phyloP scores from a whole-genome alignment of 2,113 vertebrate genomes.

The Corythornis madagascariensis region DNA sequence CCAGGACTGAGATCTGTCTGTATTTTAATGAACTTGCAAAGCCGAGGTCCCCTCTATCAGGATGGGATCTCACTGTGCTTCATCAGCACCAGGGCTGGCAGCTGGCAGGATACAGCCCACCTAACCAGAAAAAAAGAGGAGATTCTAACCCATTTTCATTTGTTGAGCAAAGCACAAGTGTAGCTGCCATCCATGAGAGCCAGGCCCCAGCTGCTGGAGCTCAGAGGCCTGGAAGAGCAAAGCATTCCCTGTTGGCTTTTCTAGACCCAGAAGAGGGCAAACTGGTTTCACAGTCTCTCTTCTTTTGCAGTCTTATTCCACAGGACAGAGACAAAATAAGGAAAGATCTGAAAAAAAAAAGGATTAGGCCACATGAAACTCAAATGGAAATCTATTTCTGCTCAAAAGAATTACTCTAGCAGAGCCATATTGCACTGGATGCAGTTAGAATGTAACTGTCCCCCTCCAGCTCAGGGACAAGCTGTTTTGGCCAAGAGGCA shows the following conservation, averaged over 20 bases:
- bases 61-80: neutral
- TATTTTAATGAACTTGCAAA: neutral
- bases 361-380: neutral
- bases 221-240: neutral
- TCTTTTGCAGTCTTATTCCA: neutral
- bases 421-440: neutral
- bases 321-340: neutral
- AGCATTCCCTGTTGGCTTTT: neutral
- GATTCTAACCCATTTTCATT: neutral
- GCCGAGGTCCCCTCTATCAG: neutral
- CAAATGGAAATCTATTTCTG: neutral
- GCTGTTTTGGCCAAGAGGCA: neutral
- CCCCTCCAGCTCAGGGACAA: neutral
- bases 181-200: neutral
- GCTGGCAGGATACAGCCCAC: neutral
- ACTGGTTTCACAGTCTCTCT: neutral
- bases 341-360: neutral
- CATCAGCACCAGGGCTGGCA: neutral
- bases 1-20: neutral
- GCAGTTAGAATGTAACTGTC: neutral
- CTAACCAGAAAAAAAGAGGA: neutral
- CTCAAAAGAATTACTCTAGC: neutral
- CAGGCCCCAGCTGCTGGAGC: neutral
- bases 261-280: neutral
- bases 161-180: neutral